A percentile compares a stretch with the other conserved stretches of the same genome.
phyloP scores from a whole-genome alignment of 1,140 invertebrate species.

The Drosophila tristis region DNA sequence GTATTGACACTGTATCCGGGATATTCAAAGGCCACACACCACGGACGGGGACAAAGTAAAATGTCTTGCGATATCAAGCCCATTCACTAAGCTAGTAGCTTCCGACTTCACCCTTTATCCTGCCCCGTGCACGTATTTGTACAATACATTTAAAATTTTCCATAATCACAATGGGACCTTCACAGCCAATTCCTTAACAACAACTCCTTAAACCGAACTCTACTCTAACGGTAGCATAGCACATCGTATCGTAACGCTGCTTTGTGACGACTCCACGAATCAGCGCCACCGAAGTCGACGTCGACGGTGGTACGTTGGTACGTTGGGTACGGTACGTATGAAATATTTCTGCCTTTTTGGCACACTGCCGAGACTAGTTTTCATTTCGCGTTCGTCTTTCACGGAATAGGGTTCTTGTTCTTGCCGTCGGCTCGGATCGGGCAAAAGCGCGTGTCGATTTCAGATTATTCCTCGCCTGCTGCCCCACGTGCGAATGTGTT shows the following conservation, averaged over 20 bases:
- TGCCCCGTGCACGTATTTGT: conserved; percentile 27
- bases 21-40: conserved; percentile 62
- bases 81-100: conserved; percentile 56
- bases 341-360: conserved; percentile 61
- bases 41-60: conserved; percentile 69
- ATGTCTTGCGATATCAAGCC: conserved; percentile 71
- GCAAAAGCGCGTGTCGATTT: conserved; percentile 41
- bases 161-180: conserved; percentile 25
- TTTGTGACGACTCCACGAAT: too few relatives aligned
- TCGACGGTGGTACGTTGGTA: conserved; percentile 23
- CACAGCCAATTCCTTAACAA: conserved; percentile 5
- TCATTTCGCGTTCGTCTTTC: conserved; percentile 74
- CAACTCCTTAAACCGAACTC: conserved; percentile 31
- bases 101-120: conserved; percentile 41
- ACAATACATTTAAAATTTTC: conserved; percentile 26
- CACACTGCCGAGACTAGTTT: conserved; percentile 71
- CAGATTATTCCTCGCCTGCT: not conserved
- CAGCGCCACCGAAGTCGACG: conserved; percentile 40
- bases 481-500: conserved; percentile 19
- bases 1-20: conserved; percentile 59
- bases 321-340: conserved; percentile 11
- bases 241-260: too few relatives aligned
- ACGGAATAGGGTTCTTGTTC: conserved; percentile 41
- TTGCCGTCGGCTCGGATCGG: conserved; percentile 62
- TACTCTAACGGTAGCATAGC: conserved; percentile 45